Evolutionary conservation across 2,113 vertebrate species (phyloP).

Genomic region (Corynorhinus townsendii): DNA sequence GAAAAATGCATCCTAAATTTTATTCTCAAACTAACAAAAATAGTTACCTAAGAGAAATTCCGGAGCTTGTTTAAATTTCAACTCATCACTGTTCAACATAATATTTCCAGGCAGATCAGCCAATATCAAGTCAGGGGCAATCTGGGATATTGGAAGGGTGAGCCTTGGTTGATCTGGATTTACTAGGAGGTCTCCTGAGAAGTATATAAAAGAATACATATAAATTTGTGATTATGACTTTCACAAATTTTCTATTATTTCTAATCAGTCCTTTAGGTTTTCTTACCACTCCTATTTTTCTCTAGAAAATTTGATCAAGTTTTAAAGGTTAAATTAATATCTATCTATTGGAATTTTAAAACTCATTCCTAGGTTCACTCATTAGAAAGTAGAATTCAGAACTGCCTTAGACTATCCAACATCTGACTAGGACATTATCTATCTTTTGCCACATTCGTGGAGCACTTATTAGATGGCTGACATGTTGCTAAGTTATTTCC

Average conservation of each 20-base stretch:
- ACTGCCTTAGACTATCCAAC: background rate
- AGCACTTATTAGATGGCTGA: background rate
- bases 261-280: background rate
- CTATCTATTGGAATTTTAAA: background rate
- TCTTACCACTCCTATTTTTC: background rate
- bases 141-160: constrained; percentile 91
- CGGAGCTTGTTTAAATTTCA: constrained; percentile 87
- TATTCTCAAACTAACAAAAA: constrained; percentile 16
- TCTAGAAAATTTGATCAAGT: background rate
- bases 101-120: constrained; percentile 91
- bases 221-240: background rate
- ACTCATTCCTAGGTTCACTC: background rate
- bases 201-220: background rate
- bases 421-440: background rate
- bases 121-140: constrained; percentile 93
- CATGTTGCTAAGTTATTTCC: background rate
- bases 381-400: background rate
- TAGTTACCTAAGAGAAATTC: constrained; percentile 90
- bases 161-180: constrained; percentile 85
- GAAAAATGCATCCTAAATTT: background rate
- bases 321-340: background rate
- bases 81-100: constrained; percentile 88
- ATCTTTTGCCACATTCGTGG: background rate
- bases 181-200: constrained; percentile 88
- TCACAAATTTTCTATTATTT: background rate